These are phyloP conservation scores for Telmatherina bonti DNA, from an alignment of 2,797 vertebrate species.

Conservation along the genomic window DNA sequence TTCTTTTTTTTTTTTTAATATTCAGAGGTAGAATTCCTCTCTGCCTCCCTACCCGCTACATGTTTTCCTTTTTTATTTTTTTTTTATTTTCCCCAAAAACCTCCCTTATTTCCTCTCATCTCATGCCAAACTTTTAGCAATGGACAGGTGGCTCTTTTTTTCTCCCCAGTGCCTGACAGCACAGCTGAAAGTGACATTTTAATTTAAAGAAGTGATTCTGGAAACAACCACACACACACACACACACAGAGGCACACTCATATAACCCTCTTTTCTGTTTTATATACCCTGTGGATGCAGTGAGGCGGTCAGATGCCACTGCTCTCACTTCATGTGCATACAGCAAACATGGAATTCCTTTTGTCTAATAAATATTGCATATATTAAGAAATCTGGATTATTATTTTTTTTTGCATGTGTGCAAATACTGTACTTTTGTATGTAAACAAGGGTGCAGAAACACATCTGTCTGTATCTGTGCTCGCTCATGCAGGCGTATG, in stretches of 20 bases:
- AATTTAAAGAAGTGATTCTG: constrained; percentile 73
- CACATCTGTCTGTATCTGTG: constrained; percentile 36
- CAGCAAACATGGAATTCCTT: constrained; percentile 23
- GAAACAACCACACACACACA: constrained; percentile 45
- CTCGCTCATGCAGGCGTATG: constrained; percentile 66
- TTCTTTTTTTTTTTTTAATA: constrained; percentile 68
- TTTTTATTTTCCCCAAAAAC: background rate
- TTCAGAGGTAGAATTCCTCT: constrained; percentile 65
- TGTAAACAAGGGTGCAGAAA: constrained; percentile 15
- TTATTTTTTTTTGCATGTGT: constrained; percentile 5
- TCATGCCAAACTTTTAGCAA: constrained; percentile 41
- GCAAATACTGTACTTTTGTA: constrained; percentile 21
- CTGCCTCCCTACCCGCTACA: constrained; percentile 53
- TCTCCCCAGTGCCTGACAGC: constrained; percentile 62
- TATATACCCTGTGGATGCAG: constrained; percentile 38
- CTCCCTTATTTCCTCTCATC: constrained; percentile 34
- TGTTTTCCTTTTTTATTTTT: constrained; percentile 24
- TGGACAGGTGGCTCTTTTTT: constrained; percentile 55
- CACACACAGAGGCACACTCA: constrained; percentile 27
- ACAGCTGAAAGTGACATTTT: constrained; percentile 81
- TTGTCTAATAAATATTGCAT: constrained; percentile 29
- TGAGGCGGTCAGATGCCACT: constrained; percentile 34
- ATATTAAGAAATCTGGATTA: constrained; percentile 10
- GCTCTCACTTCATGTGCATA: constrained; percentile 44
- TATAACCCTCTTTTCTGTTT: constrained; percentile 24